A percentile compares a stretch with the other conserved stretches of the same genome.
phyloP scores from a whole-genome alignment of 2,888 invertebrate species.

The Syrphus vitripennis region DNA sequence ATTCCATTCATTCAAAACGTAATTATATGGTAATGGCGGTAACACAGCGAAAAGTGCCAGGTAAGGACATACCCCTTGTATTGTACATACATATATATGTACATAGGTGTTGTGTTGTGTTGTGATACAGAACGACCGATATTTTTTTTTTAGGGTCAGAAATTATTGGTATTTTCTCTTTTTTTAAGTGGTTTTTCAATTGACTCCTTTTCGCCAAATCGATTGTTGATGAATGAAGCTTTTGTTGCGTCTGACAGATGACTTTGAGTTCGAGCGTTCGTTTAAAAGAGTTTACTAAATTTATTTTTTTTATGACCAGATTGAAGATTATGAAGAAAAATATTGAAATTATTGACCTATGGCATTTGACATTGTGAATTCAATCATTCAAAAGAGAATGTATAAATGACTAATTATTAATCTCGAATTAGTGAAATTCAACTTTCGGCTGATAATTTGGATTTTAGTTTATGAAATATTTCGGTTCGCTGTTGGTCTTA shows the following conservation, averaged over 20 bases:
- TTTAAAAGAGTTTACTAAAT: too few species aligned
- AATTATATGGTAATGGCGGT: constrained; percentile 51
- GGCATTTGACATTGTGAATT: too few species aligned
- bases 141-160: neutral
- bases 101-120: neutral
- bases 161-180: neutral
- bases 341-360: too few species aligned
- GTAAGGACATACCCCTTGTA: neutral
- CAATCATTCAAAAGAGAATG: too few species aligned
- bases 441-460: too few species aligned
- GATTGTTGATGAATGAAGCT: constrained; percentile 10
- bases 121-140: neutral
- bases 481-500: too few species aligned
- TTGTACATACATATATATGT: neutral
- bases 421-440: too few species aligned
- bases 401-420: too few species aligned
- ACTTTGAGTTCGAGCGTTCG: neutral
- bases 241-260: neutral
- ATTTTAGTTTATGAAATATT: too few species aligned
- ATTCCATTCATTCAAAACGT: constrained; percentile 59
- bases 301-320: too few species aligned
- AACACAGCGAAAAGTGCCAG: neutral
- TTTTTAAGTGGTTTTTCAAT: constrained; percentile 61
- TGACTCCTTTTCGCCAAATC: constrained; percentile 32
- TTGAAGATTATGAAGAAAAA: too few species aligned